Base-by-base conservation (phyloP, 2,888 invertebrate genomes). In the Sericinus montela region DNA sequence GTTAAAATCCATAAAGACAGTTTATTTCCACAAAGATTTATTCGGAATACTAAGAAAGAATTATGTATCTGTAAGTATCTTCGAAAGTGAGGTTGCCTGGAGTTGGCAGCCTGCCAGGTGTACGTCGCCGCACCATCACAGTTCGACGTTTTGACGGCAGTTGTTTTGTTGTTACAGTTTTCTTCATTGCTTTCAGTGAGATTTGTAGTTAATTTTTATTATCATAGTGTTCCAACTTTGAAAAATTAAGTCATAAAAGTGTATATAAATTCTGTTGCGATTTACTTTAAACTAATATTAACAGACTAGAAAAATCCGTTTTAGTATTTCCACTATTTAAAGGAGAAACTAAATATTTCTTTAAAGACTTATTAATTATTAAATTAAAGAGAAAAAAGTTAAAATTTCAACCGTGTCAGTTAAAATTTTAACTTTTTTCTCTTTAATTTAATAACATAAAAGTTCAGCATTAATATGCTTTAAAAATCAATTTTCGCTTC, bases 1-100 rank as follows among this genome's bases (percentile, higher is more conserved):
- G 19, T 19, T 19, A 19, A 19, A 19, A 19, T n/a, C n/a, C n/a
- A n/a, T n/a, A n/a, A n/a, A 19, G 3, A 19, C 19, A 54, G 60
- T 64, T 59, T 65, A 59, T 63, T 67, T 67, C 61, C 56, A 55
- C 55, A 60, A 60, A 62, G 60, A 58, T 59, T 47, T 48, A 48
- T 54, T 57, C 32, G 51, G 48, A 53, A 60, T 54, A 51, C 57
- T 60, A 60, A 54, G 53, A 62, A 68, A 69, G 65, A 70, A 70
- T 64, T 65, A 72, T 66, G 58, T 61, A 54, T 44, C 39, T 40
- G 35, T 62, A 67, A 71, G 65, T 60, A 60, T 59, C 54, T 49
- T 64, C 63, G 67, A 66, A 72, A 69, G 59, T 62, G 55, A 59
- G 57, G 52, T 55, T 50, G 53, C 52, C 52, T 37, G 39, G 39